phyloP scores from a whole-genome alignment of 2,888 invertebrate genomes.

The Tachina fera region DNA sequence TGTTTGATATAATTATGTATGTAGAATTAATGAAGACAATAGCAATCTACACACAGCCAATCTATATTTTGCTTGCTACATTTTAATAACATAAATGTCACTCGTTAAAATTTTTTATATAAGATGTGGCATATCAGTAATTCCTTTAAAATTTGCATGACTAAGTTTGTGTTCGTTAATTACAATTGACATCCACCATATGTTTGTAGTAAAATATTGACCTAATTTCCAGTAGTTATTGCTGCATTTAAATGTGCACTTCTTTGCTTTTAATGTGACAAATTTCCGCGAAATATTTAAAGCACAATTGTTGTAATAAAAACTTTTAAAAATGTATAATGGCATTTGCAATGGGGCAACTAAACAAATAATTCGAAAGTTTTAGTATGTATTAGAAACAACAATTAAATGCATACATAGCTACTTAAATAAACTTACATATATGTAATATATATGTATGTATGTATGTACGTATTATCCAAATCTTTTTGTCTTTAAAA shows the following conservation, averaged over 20 bases:
- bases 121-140: background rate
- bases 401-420: too few relatives aligned
- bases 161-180: background rate
- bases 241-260: constrained; percentile 10
- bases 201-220: constrained; percentile 25
- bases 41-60: too few relatives aligned
- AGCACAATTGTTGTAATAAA: background rate
- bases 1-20: too few relatives aligned
- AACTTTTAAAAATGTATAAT: background rate
- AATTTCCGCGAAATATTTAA: background rate
- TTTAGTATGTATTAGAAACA: too few relatives aligned
- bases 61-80: background rate
- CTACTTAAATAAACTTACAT: too few relatives aligned
- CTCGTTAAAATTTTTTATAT: background rate
- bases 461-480: too few relatives aligned
- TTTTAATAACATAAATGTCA: background rate
- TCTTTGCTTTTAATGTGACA: background rate
- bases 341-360: too few relatives aligned
- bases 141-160: constrained; percentile 3
- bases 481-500: too few relatives aligned
- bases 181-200: background rate
- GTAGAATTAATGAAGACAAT: too few relatives aligned
- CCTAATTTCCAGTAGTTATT: constrained; percentile 13
- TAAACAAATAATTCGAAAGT: too few relatives aligned
- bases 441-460: too few relatives aligned